A percentile compares a stretch with the other conserved stretches of the same genome.
phyloP scores from a whole-genome alignment of 2,113 vertebrate genomes.

The Hydrolagus affinis region DNA sequence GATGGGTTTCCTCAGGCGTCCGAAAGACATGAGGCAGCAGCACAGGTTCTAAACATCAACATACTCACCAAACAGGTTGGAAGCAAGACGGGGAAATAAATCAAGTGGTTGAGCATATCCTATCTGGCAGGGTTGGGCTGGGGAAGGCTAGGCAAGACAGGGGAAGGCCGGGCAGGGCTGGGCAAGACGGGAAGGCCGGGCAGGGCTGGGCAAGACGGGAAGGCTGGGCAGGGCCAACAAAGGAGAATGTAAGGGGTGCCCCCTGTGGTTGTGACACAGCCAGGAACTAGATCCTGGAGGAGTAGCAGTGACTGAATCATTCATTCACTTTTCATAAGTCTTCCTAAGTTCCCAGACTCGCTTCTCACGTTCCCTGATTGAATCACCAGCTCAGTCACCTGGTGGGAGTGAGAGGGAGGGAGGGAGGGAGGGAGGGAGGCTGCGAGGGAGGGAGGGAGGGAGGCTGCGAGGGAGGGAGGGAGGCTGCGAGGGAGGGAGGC shows the following conservation, averaged over 20 bases:
- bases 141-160: neutral
- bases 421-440: neutral
- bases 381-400: neutral
- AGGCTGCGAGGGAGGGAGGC: neutral
- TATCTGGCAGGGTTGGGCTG: neutral
- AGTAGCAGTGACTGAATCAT: neutral
- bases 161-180: neutral
- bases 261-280: neutral
- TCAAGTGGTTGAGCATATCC: neutral
- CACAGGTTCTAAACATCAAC: no score
- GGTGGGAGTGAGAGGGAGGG: neutral
- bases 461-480: neutral
- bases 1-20: no score
- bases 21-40: neutral
- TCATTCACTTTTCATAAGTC: no score
- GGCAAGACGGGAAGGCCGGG: neutral
- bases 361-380: no score
- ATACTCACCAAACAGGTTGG: no score
- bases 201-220: neutral
- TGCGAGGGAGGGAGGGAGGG: neutral
- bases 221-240: neutral
- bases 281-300: neutral
- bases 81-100: neutral
- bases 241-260: neutral
- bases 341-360: no score